Conservation (phyloP, 1,140 invertebrate genomes). For the Pogonomyrmex californicus region DNA sequence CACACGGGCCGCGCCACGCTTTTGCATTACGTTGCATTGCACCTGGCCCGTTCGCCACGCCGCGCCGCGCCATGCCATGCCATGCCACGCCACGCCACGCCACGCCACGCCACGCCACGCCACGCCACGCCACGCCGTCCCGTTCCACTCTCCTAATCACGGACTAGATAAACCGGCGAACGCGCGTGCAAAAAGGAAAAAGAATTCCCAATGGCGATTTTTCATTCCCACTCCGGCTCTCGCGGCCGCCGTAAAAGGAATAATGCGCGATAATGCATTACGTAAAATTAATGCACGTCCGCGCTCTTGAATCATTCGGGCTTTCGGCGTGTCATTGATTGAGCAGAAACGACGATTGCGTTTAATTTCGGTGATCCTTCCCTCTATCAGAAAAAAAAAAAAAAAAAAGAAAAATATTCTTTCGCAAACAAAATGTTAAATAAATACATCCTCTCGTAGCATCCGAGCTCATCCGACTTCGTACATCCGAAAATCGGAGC, state of each 20-base stretch:
- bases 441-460: neutral
- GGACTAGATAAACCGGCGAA: constrained; percentile 40
- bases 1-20: constrained; percentile 46
- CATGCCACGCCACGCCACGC: neutral
- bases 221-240: neutral
- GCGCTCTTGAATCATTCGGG: neutral
- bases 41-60: constrained; percentile 41
- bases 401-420: neutral
- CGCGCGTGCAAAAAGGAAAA: constrained; percentile 21
- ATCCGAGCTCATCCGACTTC: neutral
- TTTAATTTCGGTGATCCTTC: neutral
- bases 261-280: constrained; percentile 26
- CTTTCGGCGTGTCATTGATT: neutral
- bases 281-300: neutral
- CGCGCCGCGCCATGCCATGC: neutral
- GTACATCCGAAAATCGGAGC: neutral
- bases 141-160: constrained; percentile 72
- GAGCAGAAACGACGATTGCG: neutral
- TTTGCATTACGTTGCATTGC: constrained; percentile 38
- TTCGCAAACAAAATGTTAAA: neutral
- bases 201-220: neutral
- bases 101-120: neutral
- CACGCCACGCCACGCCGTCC: neutral
- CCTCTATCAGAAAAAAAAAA: neutral
- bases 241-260: neutral